Percentiles rank a stretch among this genome's conserved stretches.
Conservation (phyloP, 2,888 invertebrate species). For the Syrphus vitripennis region DNA sequence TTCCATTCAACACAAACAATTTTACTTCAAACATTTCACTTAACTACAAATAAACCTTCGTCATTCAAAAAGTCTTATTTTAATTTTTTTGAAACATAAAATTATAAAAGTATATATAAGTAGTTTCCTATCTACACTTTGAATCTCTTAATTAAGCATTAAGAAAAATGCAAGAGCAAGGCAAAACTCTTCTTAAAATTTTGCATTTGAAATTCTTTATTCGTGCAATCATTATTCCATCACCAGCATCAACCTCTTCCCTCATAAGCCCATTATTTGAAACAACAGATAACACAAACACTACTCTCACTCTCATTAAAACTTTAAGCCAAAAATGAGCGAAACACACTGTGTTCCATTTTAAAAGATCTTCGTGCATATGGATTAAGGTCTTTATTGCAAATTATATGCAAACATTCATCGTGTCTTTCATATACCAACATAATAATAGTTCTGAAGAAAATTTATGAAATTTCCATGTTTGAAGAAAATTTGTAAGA, state of each 20-base stretch:
- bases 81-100: no score
- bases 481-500: neutral
- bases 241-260: neutral
- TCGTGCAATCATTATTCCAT: neutral
- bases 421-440: neutral
- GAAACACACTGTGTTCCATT: neutral
- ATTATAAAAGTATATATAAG: neutral
- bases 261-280: neutral
- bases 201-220: neutral
- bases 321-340: neutral
- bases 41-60: no score
- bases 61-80: no score
- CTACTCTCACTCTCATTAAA: neutral
- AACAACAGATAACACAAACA: neutral
- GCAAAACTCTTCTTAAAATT: neutral
- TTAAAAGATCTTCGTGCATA: neutral
- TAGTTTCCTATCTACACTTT: no score
- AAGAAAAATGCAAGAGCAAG: neutral
- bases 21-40: no score
- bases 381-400: neutral
- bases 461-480: neutral
- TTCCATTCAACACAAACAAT: no score
- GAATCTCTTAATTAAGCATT: neutral
- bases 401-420: neutral
- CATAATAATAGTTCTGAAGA: no score